A percentile compares a stretch with the other conserved stretches of the same genome.
These are phyloP conservation scores for Rhipidura dahli DNA, from an alignment of 2,113 vertebrate genomes.

Conservation along the genomic window DNA sequence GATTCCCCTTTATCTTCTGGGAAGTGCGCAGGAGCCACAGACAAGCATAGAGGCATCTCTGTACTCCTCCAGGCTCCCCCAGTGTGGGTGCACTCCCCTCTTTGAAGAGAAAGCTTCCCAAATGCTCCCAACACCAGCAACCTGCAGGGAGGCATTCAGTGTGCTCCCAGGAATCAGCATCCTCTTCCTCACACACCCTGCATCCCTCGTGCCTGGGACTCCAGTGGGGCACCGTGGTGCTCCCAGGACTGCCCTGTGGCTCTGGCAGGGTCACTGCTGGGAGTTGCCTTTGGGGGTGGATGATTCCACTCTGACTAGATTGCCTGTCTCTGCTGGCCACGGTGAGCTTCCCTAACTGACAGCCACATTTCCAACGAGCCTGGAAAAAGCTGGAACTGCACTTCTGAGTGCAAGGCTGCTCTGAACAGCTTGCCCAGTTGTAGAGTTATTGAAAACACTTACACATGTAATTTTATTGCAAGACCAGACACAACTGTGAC, in stretches of 20 bases:
- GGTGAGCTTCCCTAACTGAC: neutral
- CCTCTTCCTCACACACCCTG: neutral
- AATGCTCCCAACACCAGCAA: neutral
- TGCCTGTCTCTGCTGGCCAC: neutral
- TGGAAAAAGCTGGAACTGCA: neutral
- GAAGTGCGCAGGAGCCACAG: neutral
- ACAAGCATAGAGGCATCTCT: neutral
- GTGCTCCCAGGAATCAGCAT: neutral
- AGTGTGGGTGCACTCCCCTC: neutral
- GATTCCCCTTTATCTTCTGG: neutral
- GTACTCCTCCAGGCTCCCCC: neutral
- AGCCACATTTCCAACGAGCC: neutral
- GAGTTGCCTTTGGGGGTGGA: neutral
- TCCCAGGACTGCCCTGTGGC: neutral
- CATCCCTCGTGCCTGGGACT: rapidly evolving
- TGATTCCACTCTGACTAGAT: neutral
- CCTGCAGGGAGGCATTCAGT: rapidly evolving
- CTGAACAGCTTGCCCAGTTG: slow-evolving; percentile 23
- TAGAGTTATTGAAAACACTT: slow-evolving; percentile 22
- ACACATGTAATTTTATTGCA: slow-evolving; percentile 19
- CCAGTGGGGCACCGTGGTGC: rapidly evolving
- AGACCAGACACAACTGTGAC: neutral
- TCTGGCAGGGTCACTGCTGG: rapidly evolving
- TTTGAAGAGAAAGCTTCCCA: neutral
- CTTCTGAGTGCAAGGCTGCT: neutral